Evolutionary conservation across 2,113 vertebrate genomes (phyloP).

Genomic region (Sisor rabdophorus): DNA sequence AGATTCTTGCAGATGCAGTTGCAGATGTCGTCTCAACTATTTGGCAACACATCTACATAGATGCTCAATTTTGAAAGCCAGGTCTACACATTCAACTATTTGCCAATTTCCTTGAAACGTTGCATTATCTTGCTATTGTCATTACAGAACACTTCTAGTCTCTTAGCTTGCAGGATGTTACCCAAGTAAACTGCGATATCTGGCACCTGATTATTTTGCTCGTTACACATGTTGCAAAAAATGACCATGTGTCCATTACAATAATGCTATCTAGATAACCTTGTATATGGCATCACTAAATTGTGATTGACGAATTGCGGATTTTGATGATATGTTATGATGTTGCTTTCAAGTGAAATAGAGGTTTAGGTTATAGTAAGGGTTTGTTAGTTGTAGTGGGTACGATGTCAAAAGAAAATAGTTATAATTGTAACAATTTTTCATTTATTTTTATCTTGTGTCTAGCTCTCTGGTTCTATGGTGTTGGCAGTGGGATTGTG

Average conservation of each 20-base stretch:
- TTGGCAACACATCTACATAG: no score
- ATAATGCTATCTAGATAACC: neutral
- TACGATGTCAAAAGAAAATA: neutral
- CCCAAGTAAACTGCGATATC: neutral
- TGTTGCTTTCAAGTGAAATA: neutral
- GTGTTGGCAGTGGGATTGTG: conserved; percentile 89
- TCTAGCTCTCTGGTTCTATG: conserved; percentile 82
- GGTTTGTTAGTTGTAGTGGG: neutral
- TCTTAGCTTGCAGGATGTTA: neutral
- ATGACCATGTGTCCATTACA: neutral
- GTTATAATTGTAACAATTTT: neutral
- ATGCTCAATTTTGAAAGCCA: no score
- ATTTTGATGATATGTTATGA: neutral
- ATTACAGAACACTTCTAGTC: no score
- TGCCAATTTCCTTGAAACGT: no score
- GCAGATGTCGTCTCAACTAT: no score
- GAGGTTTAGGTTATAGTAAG: neutral
- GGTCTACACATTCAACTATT: no score
- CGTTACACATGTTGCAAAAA: neutral
- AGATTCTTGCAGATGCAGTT: no score
- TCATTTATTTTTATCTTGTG: neutral
- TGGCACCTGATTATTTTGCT: neutral
- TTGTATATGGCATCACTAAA: neutral
- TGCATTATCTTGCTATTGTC: no score
- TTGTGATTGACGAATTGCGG: no score